Evolutionary conservation across 2,888 invertebrate genomes (phyloP), one percentile per base, ranked within the genome.

Genomic region (Cremastinae sp.): DNA sequence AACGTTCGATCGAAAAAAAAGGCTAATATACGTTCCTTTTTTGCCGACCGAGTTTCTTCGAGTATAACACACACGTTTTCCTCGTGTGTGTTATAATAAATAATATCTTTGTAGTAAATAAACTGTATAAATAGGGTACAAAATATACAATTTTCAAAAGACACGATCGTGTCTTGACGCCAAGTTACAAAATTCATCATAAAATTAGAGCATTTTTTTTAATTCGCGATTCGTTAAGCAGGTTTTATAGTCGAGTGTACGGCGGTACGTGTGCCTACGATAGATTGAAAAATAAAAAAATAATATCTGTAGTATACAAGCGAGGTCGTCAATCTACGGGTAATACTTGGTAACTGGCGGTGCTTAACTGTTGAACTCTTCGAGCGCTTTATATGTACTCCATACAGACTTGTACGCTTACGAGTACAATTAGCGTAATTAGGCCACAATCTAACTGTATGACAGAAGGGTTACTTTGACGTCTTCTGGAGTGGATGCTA

Each of bases 361-460:
- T 56, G 71, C 54, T 66, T 22, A 58, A 75, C 1, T 18, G 53
- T 59, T 75, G 5, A 38, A 45, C 28, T 20, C 28, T 28, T 28
- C 16, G 56, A 56, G 56, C 65, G 41, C 41, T 2, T 28, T 28
- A 28, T 28, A 59, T 9, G 34, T 28, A 34, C 22, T 16, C 38
- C 61, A 2, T 36, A 61, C 16, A 58, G 45, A 73, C 51, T 22
- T 53, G 36, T 43, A 68, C 61, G 38, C 69, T 28, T 59, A 68
- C 65, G 49, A 74, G 74, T 56, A 59, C 77, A 76, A 79, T 79
- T 79, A 79, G 61, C 68, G 64, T 77, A 79, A 79, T 79, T 77
- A 79, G 77, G 77, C 74, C 76, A 74, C 69, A 56, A 53, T 69
- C 69, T 70, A 18, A 49, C 49, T 66, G 41, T 61, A 54, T n/a